Base-by-base conservation (phyloP, 2,888 invertebrate genomes). In the Thecocarcelia acutangulata region DNA sequence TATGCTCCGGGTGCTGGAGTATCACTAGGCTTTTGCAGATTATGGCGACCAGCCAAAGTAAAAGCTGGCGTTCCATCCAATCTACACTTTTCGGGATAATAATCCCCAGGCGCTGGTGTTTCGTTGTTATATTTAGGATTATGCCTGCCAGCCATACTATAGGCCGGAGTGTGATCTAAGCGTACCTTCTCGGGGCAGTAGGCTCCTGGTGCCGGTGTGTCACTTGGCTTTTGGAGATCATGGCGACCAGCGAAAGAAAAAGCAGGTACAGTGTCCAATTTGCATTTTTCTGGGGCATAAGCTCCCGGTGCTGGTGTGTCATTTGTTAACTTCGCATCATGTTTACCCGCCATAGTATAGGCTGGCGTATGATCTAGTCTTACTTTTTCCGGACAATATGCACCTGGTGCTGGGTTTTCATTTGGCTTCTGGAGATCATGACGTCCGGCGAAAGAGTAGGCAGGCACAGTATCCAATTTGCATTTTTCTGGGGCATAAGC, bases 121-220 rank as follows among this genome's bases (percentile, higher is more conserved):
- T 93, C 92, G 87, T 92, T 93, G 52, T 92, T 90, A 83, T 93
- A 93, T 66, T 92, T 92, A 69, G 92, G 90, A 84, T 93, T 92
- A 5, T 93, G 92, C 89, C 94, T 94, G 81, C 93, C 92, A 84
- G 95, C 94, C 88, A 96, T 95, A 52, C 94, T 94, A 87, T 93
- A 95, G 87, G 87, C 81, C 0, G 88, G 87, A 0, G 83, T 84
- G n/a, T 85, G 82, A 93, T 94, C 63, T 12, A 85, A 93, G 93
- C 21, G 74, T 3, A 92, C 92, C 90, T 94, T 94, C 87, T 95
- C 94, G 0, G 94, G 93, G 70, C 92, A 91, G 87, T 95, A 95
- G 0, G 92, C 90, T 72, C 94, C 94, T 11, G 94, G 89, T 0
- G 87, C 88, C 12, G 86, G 86, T 17, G 92, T 85, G 0, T 83